phyloP scores from a whole-genome alignment of 2,113 vertebrate species.

The Balaenoptera acutorostrata region DNA sequence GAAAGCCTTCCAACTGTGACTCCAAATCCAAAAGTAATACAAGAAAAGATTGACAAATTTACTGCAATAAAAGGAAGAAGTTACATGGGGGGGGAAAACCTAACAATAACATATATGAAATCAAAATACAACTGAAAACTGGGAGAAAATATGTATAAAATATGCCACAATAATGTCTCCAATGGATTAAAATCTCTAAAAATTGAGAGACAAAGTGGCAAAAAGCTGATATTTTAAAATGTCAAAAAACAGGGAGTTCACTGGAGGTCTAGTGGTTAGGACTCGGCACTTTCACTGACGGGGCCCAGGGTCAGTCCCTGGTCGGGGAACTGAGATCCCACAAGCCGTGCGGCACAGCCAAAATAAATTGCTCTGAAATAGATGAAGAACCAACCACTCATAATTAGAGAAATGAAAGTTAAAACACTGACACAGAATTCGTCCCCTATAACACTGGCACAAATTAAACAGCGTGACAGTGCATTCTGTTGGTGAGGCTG shows the following conservation, averaged over 20 bases:
- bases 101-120: background rate
- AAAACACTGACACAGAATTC: background rate
- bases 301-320: background rate
- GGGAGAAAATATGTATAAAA: background rate
- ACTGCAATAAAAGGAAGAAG: background rate
- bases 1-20: background rate
- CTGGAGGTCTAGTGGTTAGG: background rate
- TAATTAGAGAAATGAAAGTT: background rate
- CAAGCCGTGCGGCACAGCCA: rapidly evolving
- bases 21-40: background rate
- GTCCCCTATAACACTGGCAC: rapidly evolving
- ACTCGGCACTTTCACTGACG: no score
- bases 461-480: rapidly evolving
- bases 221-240: background rate
- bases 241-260: background rate
- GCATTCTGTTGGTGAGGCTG: rapidly evolving
- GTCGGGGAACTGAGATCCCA: background rate
- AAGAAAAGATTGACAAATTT: background rate
- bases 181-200: background rate
- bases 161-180: no score
- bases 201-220: background rate
- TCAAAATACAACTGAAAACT: background rate
- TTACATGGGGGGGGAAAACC: no score
- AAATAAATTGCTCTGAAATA: background rate
- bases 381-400: background rate